These are phyloP conservation scores for Clarias magur DNA, from an alignment of 2,113 vertebrate species.

Conservation along the genomic window DNA sequence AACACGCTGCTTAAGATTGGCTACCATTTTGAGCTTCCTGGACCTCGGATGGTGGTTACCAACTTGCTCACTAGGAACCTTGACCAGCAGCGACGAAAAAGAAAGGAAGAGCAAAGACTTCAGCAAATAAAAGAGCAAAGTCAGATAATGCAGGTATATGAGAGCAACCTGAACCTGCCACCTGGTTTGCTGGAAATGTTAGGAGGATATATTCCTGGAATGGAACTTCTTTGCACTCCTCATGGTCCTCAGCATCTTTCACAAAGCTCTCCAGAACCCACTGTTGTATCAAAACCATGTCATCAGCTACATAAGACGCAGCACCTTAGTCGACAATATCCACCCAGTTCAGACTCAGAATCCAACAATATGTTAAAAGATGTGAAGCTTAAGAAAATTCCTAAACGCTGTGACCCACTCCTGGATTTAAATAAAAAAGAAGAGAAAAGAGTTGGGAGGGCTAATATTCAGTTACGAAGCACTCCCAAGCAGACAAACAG, in stretches of 20 bases:
- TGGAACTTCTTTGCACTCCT: conserved; percentile 46
- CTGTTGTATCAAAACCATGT: conserved; percentile 46
- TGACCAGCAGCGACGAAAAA: conserved; percentile 87
- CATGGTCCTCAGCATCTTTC: conserved; percentile 59
- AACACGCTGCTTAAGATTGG: conserved; percentile 93
- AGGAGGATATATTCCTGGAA: conserved; percentile 72
- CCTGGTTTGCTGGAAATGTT: conserved; percentile 86
- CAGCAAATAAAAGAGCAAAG: conserved; percentile 85
- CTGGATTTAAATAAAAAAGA: conserved; percentile 67
- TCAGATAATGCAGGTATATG: conserved; percentile 82
- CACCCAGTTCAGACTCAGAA: conserved; percentile 46
- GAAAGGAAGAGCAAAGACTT: conserved; percentile 85
- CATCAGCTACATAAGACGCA: conserved; percentile 25
- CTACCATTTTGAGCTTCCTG: conserved; percentile 92
- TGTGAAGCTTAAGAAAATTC: conserved; percentile 74
- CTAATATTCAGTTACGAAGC: conserved; percentile 70
- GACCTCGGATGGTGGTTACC: conserved; percentile 96
- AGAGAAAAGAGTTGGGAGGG: conserved; percentile 74
- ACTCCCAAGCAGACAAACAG: conserved; percentile 55
- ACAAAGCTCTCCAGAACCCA: conserved; percentile 60
- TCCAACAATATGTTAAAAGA: conserved; percentile 60
- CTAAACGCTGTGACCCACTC: conserved; percentile 70
- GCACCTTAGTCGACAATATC: conserved; percentile 39
- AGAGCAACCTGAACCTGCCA: conserved; percentile 84
- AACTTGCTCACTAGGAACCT: conserved; percentile 92